These are phyloP conservation scores for Orestias chungarensis DNA, from an alignment of 2,797 vertebrate species.

Conservation along the genomic window DNA sequence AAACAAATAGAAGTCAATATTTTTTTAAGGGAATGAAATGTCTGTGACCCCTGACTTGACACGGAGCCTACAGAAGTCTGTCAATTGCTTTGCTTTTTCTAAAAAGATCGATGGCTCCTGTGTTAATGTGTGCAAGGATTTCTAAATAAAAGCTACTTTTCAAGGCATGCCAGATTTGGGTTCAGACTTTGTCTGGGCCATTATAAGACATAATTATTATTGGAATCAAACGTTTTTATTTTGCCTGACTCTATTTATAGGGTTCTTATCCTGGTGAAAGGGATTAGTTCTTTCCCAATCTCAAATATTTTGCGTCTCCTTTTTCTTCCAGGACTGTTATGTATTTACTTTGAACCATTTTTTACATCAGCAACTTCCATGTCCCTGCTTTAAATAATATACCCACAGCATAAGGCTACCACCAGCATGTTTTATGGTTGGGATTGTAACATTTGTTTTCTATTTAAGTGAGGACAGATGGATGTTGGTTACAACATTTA, in stretches of 20 bases:
- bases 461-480: too few relatives aligned
- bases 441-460: too few relatives aligned
- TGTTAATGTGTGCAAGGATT: slow-evolving; percentile 3
- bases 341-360: too few relatives aligned
- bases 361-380: too few relatives aligned
- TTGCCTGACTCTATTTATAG: not conserved
- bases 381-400: too few relatives aligned
- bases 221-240: not conserved
- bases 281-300: not conserved
- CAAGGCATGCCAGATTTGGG: not conserved
- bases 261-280: not conserved
- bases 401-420: too few relatives aligned
- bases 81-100: slow-evolving; percentile 15
- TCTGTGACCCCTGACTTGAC: slow-evolving; percentile 47
- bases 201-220: not conserved
- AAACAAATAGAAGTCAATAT: slow-evolving; percentile 11
- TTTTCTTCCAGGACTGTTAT: not conserved
- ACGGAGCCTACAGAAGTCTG: slow-evolving; percentile 23
- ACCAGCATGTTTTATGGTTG: too few relatives aligned
- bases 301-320: not conserved
- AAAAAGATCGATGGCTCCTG: slow-evolving; percentile 40
- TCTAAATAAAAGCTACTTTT: not conserved
- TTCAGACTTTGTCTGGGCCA: not conserved
- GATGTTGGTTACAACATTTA: too few relatives aligned
- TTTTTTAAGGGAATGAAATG: not conserved